Base-by-base conservation (phyloP, 2,113 vertebrate species). In the Alethe castanea region DNA sequence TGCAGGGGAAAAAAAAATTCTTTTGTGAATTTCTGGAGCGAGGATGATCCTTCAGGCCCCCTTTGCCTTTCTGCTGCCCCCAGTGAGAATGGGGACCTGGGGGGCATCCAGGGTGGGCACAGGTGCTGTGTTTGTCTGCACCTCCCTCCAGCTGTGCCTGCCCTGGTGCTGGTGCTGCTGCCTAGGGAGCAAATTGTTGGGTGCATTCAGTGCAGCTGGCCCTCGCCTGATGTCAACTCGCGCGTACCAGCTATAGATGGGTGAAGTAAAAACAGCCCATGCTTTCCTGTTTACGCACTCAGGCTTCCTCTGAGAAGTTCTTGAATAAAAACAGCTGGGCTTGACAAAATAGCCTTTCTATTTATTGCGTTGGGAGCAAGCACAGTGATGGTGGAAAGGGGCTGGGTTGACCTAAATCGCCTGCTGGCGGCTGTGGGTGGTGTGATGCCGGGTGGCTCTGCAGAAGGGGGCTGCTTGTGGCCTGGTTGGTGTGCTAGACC, bases 311-410 rank as follows among this genome's bases (percentile, higher is more conserved):
- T 22, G 31, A 85, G 86, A 81, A 90, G 92, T 71, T 95, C 85
- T 79, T 83, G 90, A 91, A 91, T 69, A 94, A 96, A 97, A 97
- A 92, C 93, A 97, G 95, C 66, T 22, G 12, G 62, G 72, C 79
- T 64, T 80, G 92, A 95, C 96, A 96, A 97, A 97, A 96, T 96
- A 97, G 89, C 57, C 38, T 95, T 97, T 97, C 96, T 97, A 97
- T 96, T 97, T 97, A 94, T 96, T 97, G 72, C 17, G 0, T 36
- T 77, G 88, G 59, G 85, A 96, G 54, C 8, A 15, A 92, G 78
- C 40, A 62, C 1, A 20, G 59, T 23, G 64, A 88, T 92, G 90
- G 94, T 80, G 70, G 83, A 90, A 88, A 94, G 87, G 50, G 89
- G 50, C 48, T 4, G 66, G 71, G 33, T 78, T 93, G 76, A 76